A percentile compares a stretch with the other conserved stretches of the same genome.
These are phyloP conservation scores for Merops nubicus DNA, from an alignment of 2,113 vertebrate genomes.

Conservation along the genomic window DNA sequence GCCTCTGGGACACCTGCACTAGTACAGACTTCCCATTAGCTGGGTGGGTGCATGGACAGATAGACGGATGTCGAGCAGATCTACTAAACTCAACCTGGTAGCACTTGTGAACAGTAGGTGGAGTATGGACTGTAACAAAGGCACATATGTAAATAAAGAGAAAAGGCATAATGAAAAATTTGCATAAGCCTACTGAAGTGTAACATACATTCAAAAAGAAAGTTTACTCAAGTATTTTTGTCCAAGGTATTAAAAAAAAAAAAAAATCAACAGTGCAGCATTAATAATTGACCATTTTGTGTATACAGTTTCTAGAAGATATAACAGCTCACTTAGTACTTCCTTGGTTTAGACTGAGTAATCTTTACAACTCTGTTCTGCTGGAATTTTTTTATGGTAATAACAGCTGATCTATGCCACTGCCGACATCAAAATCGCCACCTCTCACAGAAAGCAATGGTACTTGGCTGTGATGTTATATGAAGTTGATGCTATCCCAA, in stretches of 20 bases:
- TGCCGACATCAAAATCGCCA: background rate
- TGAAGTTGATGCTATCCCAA: background rate
- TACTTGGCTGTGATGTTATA: background rate
- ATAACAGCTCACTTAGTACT: rapidly evolving
- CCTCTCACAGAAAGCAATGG: background rate
- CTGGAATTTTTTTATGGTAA: background rate
- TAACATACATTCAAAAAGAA: background rate
- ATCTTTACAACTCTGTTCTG: background rate
- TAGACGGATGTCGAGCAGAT: rapidly evolving
- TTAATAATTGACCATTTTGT: background rate
- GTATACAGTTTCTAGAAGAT: background rate
- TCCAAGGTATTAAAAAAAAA: background rate
- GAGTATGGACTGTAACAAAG: background rate
- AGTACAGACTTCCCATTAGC: background rate
- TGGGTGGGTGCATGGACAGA: background rate
- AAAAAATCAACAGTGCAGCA: rapidly evolving
- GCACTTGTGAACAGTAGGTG: background rate
- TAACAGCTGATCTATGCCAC: background rate
- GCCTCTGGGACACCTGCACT: background rate
- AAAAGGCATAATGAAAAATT: background rate
- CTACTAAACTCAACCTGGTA: background rate
- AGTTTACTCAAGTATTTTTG: background rate
- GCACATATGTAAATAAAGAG: background rate
- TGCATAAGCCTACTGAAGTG: background rate
- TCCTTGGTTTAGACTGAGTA: background rate